Conservation (phyloP, 2,888 invertebrate genomes). For the Apotomis capreana region DNA sequence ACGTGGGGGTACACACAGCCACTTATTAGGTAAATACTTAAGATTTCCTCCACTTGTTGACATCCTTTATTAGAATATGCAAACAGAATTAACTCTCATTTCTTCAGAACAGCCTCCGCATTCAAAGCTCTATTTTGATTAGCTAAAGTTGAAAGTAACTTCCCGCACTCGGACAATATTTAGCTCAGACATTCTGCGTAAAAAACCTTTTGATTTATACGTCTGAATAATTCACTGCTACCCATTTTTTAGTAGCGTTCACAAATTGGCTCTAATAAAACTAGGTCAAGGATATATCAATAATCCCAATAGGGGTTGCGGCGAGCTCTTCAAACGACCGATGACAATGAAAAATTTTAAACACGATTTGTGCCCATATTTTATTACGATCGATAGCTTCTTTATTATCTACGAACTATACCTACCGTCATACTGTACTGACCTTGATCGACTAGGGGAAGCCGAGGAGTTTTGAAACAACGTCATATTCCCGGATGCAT, state of each 20-base stretch:
- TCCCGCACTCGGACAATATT: background rate
- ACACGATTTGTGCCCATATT: conserved; percentile 5
- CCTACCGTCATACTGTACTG: too few species aligned
- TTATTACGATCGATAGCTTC: conserved; percentile 23
- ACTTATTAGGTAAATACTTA: conserved; percentile 11
- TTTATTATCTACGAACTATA: conserved; percentile 15
- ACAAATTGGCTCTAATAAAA: conserved; percentile 38
- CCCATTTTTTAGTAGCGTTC: conserved; percentile 38
- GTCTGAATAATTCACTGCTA: conserved; percentile 38
- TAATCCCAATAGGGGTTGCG: conserved; percentile 34
- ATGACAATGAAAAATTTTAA: conserved; percentile 31
- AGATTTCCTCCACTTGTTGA: conserved; percentile 12
- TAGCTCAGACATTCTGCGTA: conserved; percentile 12
- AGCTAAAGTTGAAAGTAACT: conserved; percentile 8
- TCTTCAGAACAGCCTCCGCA: background rate
- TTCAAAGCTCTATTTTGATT: background rate
- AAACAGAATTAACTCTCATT: conserved; percentile 16
- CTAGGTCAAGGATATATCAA: conserved; percentile 42
- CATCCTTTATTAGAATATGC: conserved; percentile 19
- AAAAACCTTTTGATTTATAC: conserved; percentile 39
- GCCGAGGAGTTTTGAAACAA: too few species aligned
- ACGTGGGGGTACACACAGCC: background rate
- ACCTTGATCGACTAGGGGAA: too few species aligned
- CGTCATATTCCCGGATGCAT: too few species aligned
- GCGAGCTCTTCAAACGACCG: conserved; percentile 20